Evolutionary conservation across 2,888 invertebrate species (phyloP).

Genomic region (Conomelus anceps): DNA sequence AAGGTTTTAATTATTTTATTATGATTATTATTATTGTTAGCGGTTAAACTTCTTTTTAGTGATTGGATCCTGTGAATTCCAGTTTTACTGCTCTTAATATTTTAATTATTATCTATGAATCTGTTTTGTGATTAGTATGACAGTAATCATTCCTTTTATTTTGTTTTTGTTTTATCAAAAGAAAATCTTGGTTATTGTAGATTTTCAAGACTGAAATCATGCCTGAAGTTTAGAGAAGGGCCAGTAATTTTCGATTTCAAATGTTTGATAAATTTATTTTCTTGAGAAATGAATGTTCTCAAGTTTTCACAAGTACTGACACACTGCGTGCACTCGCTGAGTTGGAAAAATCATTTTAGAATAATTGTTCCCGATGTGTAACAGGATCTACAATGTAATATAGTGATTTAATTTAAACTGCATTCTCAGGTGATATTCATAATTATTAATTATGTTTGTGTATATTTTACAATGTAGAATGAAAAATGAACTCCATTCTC

Average conservation of each 20-base stretch:
- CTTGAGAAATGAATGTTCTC: background rate
- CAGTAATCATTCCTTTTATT: background rate
- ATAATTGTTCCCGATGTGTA: background rate
- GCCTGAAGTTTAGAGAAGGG: background rate
- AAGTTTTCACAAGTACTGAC: background rate
- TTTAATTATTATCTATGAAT: background rate
- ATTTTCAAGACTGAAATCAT: background rate
- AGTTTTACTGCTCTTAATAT: background rate
- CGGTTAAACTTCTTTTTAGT: constrained; percentile 15
- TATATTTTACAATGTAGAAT: background rate
- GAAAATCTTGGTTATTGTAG: background rate
- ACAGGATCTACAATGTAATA: background rate
- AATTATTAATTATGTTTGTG: background rate
- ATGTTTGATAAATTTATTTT: background rate
- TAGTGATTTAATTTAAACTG: background rate
- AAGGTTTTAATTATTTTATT: background rate
- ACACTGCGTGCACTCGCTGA: background rate
- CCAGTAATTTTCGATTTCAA: background rate
- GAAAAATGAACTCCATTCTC: background rate
- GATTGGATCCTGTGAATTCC: background rate
- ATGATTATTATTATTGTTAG: constrained; percentile 14
- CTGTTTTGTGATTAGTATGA: background rate
- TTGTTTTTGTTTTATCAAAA: background rate
- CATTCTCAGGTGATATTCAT: background rate
- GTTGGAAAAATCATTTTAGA: background rate